These are phyloP conservation scores for Pterocles orientalis DNA, from an alignment of 2,113 vertebrate species.

Conservation along the genomic window DNA sequence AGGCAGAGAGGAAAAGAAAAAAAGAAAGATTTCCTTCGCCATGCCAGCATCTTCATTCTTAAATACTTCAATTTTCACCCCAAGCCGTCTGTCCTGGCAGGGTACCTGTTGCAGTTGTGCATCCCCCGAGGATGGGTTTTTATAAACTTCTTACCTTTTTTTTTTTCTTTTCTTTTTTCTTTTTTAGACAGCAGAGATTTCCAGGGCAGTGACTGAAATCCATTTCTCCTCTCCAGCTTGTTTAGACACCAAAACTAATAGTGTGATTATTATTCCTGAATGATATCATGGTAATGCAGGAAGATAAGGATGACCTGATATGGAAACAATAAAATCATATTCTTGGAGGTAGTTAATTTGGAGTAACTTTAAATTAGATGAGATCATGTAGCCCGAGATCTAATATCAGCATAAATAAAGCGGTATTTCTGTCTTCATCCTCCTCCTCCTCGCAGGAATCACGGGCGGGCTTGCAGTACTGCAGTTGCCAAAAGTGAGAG, in stretches of 20 bases:
- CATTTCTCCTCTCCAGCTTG: neutral
- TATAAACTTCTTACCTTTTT: neutral
- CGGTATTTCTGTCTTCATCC: slow-evolving; percentile 16
- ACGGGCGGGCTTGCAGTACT: neutral
- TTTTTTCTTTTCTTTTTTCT: neutral
- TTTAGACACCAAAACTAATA: slow-evolving; percentile 51
- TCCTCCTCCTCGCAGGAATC: neutral
- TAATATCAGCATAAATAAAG: slow-evolving; percentile 1
- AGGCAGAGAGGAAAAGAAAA: neutral
- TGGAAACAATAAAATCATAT: slow-evolving; percentile 29
- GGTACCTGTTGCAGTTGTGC: neutral
- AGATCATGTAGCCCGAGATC: slow-evolving; percentile 39
- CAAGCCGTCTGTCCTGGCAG: neutral
- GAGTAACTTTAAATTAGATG: slow-evolving; percentile 52
- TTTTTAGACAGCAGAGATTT: neutral
- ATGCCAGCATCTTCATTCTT: neutral
- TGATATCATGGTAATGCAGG: slow-evolving; percentile 24
- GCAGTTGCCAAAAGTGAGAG: neutral
- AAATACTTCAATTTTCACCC: neutral
- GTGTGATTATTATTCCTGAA: slow-evolving; percentile 48
- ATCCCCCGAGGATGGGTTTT: neutral
- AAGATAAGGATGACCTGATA: slow-evolving; percentile 49
- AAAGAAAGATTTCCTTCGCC: neutral
- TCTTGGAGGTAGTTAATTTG: slow-evolving; percentile 49
- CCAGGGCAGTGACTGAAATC: neutral